Base-by-base conservation (phyloP, 2,797 vertebrate genomes). In the Hoplostethus mediterraneus region DNA sequence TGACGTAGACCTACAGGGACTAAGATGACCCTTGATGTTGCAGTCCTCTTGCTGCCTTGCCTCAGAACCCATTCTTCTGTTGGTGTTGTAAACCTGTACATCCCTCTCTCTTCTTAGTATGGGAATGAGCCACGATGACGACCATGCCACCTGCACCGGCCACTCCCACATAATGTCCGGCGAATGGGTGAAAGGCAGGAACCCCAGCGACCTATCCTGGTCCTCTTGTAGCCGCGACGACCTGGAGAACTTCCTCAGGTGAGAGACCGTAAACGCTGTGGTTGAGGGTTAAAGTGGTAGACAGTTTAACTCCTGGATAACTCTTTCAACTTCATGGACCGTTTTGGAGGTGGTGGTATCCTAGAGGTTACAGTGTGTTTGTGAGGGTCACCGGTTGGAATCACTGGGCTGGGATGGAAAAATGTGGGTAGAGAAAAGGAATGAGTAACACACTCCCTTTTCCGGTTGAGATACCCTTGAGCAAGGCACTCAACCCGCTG, bases 111-210 rank as follows among this genome's bases (percentile, higher is more conserved):
- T 67, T 63, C 44, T 69, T 91, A 99, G 98, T 89, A 94, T 99
- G 95, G 98, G 98, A 8, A 99, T 99, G 96, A 99, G 95, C 84
- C 98, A 99, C 0, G 98, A 99, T 0, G 97, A 98, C 0, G 97
- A 98, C 76, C 97, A 98, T 33, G 82, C 94, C 0, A 92, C 96
- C 54, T 99, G 98, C 53, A 94, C 95, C 0, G 96, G 97, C 40
- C 95, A 96, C 80, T 97, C 97, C 31, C 97, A 99, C 87, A 98
- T 99, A 84, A 99, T 99, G 98, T 98, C 98, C 0, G 98, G 98
- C 71, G 98, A 99, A 73, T 99, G 98, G 98, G 96, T 99, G 80
- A 99, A 99, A 82, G 98, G 98, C 63, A 95, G 97, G 53, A 99
- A 97, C 83, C 98, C 97, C 83, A 99, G 97, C 5, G 97, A 99